These are phyloP conservation scores for Sardina pilchardus DNA, from an alignment of 2,113 vertebrate species.

Conservation along the genomic window DNA sequence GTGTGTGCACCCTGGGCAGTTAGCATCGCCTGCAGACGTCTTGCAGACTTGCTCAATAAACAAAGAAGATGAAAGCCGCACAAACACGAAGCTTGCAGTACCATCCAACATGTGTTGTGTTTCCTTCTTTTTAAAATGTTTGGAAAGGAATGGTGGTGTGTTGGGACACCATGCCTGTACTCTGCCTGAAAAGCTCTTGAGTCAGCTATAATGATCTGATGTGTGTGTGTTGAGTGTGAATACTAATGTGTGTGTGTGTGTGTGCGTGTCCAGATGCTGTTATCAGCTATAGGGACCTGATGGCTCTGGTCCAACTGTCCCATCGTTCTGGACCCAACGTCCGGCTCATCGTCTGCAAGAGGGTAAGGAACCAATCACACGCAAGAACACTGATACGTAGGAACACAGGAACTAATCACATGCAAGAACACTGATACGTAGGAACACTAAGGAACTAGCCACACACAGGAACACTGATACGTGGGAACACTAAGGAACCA, in stretches of 20 bases:
- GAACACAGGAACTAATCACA: background rate
- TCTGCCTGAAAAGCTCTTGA: background rate
- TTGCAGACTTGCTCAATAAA: too few species aligned
- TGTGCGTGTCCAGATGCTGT: slow-evolving; percentile 74
- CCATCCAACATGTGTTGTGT: too few species aligned
- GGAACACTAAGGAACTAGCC: too few species aligned
- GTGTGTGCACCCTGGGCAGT: too few species aligned
- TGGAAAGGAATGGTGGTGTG: background rate
- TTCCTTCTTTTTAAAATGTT: too few species aligned
- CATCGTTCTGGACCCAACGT: slow-evolving; percentile 80
- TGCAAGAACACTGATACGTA: background rate
- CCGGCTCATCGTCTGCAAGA: slow-evolving; percentile 88
- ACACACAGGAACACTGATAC: slow-evolving; percentile 1
- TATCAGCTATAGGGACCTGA: slow-evolving; percentile 91
- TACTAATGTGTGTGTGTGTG: background rate
- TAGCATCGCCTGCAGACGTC: too few species aligned
- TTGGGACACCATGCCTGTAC: too few species aligned
- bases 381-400: background rate
- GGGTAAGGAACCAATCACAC: slow-evolving; percentile 73
- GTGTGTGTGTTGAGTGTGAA: slow-evolving; percentile 15
- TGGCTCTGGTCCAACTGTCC: slow-evolving; percentile 88
- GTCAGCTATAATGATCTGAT: too few species aligned
- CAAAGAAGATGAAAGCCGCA: too few species aligned
- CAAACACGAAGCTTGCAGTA: too few species aligned
- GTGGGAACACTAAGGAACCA: too few species aligned